Conservation (phyloP, 2,888 invertebrate genomes). For the Strigamia transsilvanica region DNA sequence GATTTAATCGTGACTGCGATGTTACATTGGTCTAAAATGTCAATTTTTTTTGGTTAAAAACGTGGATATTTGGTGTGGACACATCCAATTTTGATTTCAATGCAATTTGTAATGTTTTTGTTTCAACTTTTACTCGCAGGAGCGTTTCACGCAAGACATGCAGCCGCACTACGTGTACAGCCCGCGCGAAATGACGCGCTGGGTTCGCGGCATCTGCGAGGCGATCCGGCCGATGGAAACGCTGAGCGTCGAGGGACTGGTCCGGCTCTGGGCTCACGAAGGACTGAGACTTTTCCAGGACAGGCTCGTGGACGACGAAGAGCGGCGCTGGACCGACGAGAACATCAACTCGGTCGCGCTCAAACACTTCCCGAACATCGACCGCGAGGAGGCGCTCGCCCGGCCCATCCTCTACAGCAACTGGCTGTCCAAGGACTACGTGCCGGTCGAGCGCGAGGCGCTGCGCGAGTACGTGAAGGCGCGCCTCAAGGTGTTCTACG, state of each 20-base stretch:
- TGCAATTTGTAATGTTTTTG: no score
- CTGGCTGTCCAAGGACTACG: constrained; percentile 98
- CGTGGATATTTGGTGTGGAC: no score
- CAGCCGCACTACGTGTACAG: constrained; percentile 99
- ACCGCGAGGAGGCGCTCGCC: constrained; percentile 82
- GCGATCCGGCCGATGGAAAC: constrained; percentile 94
- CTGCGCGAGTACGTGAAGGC: constrained; percentile 96
- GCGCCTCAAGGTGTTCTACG: constrained; percentile 96
- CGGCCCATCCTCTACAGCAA: constrained; percentile 98
- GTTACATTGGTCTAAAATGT: no score
- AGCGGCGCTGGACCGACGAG: constrained; percentile 97
- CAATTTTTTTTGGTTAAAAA: no score
- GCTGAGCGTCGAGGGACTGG: constrained; percentile 90
- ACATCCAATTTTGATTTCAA: no score
- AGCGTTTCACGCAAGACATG: constrained; percentile 99
- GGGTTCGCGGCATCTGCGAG: constrained; percentile 99
- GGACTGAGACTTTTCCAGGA: constrained; percentile 94
- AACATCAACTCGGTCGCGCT: constrained; percentile 92
- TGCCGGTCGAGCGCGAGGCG: constrained; percentile 94
- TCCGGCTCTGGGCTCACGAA: constrained; percentile 99
- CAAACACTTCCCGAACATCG: constrained; percentile 93
- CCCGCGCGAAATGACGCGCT: constrained; percentile 97
- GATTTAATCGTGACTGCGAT: no score
- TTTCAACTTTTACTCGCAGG: constrained; percentile 65
- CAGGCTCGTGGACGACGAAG: constrained; percentile 86